A percentile compares a stretch with the other conserved stretches of the same genome.
Conservation (phyloP, 2,888 invertebrate species). For the Conchocele bisecta region DNA sequence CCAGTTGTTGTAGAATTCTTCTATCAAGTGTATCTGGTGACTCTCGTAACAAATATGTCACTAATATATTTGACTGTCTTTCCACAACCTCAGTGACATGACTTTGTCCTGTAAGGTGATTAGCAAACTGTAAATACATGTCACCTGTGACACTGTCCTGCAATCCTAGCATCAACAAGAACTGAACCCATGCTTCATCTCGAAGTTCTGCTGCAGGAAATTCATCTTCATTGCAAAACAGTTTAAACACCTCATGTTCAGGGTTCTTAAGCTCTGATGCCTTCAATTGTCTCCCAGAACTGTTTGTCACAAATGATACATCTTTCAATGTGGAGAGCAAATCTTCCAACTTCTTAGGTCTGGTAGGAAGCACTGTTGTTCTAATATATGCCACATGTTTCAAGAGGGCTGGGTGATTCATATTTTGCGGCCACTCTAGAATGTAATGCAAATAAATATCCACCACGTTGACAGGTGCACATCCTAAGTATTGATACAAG, state of each 20-base stretch:
- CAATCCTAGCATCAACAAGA: slow-evolving; percentile 34
- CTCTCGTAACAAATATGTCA: neutral
- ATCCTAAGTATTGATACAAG: neutral
- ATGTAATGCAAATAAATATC: slow-evolving; percentile 7
- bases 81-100: neutral
- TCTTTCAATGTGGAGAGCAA: neutral
- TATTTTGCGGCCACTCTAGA: neutral
- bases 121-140: slow-evolving; percentile 37
- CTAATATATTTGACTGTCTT: slow-evolving; percentile 18
- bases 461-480: neutral
- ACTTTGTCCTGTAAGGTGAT: neutral
- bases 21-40: too few species aligned
- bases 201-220: slow-evolving; percentile 39
- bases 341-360: neutral
- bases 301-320: neutral
- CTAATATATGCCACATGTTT: slow-evolving; percentile 12
- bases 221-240: slow-evolving; percentile 1
- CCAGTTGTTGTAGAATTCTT: too few species aligned
- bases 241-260: slow-evolving; percentile 3
- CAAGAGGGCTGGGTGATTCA: neutral
- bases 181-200: slow-evolving; percentile 17
- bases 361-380: neutral
- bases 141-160: slow-evolving; percentile 12
- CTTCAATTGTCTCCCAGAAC: neutral
- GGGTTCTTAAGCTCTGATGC: slow-evolving; percentile 14